A percentile compares a stretch with the other conserved stretches of the same genome.
Evolutionary conservation across 2,888 invertebrate species (phyloP).

Genomic region (Andrena chrysosceles): DNA sequence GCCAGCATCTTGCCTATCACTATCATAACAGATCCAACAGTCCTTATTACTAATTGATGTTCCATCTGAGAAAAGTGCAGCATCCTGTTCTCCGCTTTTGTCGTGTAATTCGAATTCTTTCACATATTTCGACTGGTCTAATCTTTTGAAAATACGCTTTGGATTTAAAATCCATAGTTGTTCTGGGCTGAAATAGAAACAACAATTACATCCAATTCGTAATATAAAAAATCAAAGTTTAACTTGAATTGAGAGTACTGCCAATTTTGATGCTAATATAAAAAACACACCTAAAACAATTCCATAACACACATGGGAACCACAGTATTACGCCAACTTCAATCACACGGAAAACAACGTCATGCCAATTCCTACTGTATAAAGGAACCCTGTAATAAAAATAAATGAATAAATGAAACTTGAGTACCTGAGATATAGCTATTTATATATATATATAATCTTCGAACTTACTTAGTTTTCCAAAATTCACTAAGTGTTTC

Average conservation of each 20-base stretch:
- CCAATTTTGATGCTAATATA: not conserved
- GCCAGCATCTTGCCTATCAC: slow-evolving; percentile 90
- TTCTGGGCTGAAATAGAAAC: slow-evolving; percentile 88
- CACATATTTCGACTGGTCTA: slow-evolving; percentile 82
- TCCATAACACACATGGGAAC: slow-evolving; percentile 98
- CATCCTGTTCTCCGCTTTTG: slow-evolving; percentile 74
- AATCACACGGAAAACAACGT: slow-evolving; percentile 94
- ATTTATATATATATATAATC: slow-evolving; percentile 5
- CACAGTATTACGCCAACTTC: slow-evolving; percentile 97
- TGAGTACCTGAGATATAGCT: not conserved
- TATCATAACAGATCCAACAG: slow-evolving; percentile 98
- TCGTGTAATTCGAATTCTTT: slow-evolving; percentile 82
- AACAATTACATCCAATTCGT: not conserved
- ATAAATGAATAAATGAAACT: slow-evolving; percentile 12
- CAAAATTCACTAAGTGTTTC: slow-evolving; percentile 97
- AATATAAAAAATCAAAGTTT: slow-evolving; percentile 1
- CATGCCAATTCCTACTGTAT: slow-evolving; percentile 96
- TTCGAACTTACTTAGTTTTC: slow-evolving; percentile 92
- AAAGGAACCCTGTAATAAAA: slow-evolving; percentile 90
- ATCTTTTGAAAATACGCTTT: slow-evolving; percentile 91
- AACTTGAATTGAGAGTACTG: slow-evolving; percentile 1
- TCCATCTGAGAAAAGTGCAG: slow-evolving; percentile 74
- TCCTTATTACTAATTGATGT: slow-evolving; percentile 88
- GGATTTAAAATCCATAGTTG: slow-evolving; percentile 97
- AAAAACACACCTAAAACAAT: slow-evolving; percentile 91